A percentile compares a stretch with the other conserved stretches of the same genome.
Conservation (phyloP, 2,797 vertebrate species). For the Perodicticus potto region DNA sequence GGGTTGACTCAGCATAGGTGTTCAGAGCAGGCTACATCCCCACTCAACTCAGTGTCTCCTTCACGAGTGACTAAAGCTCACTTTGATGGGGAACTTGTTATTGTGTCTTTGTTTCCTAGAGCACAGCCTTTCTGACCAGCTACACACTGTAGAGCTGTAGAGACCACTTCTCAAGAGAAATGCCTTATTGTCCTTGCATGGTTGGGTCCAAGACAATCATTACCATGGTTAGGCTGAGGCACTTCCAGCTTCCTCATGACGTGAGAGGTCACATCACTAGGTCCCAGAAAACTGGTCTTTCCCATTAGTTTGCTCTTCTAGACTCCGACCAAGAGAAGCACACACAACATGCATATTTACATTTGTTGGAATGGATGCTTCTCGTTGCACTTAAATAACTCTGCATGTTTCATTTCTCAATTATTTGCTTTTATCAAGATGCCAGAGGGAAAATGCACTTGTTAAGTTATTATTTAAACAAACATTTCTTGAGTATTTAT, state of each 20-base stretch:
- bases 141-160: neutral
- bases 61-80: neutral
- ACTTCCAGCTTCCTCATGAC: neutral
- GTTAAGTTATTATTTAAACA: neutral
- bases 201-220: neutral
- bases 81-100: neutral
- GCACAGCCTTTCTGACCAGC: neutral
- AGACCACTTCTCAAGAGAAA: neutral
- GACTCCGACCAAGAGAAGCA: neutral
- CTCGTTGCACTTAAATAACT: neutral
- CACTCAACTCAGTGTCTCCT: neutral
- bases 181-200: neutral
- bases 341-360: neutral
- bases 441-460: neutral
- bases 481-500: neutral
- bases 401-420: neutral
- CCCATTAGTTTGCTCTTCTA: neutral
- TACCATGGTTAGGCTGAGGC: neutral
- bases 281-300: neutral
- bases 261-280: neutral
- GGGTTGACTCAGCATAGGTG: neutral
- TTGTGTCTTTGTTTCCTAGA: neutral
- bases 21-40: neutral
- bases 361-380: neutral
- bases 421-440: neutral